Conservation (phyloP, 2,888 invertebrate species). For the Ormyrus rosae region DNA sequence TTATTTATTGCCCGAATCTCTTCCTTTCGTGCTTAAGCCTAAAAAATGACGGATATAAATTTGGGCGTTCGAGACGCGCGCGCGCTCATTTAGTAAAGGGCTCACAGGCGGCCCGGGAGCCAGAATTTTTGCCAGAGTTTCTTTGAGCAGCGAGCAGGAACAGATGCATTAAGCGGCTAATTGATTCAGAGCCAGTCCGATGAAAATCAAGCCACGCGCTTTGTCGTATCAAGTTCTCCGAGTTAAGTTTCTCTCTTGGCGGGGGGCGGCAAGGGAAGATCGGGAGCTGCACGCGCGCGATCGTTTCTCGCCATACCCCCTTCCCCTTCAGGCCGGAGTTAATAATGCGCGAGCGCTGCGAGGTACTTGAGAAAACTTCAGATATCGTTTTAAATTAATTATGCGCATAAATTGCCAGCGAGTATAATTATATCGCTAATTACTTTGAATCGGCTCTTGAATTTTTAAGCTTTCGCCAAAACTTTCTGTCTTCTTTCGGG, state of each 20-base stretch:
- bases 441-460: constrained; percentile 56
- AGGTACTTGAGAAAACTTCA: constrained; percentile 57
- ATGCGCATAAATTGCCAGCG: constrained; percentile 56
- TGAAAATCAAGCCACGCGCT: constrained; percentile 45
- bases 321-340: constrained; percentile 28
- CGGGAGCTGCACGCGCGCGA: constrained; percentile 33
- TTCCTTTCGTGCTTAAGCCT: constrained; percentile 21
- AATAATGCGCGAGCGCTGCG: constrained; percentile 53
- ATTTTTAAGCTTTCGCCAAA: constrained; percentile 44
- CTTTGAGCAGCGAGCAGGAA: not conserved
- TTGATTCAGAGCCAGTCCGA: constrained; percentile 22
- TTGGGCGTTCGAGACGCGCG: not conserved
- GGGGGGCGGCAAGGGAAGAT: not conserved
- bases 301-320: constrained; percentile 34
- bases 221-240: constrained; percentile 49
- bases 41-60: constrained; percentile 23
- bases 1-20: not conserved
- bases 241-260: constrained; percentile 27
- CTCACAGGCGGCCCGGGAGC: not conserved
- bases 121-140: not conserved
- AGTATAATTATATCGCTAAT: constrained; percentile 58
- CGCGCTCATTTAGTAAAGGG: too few species aligned
- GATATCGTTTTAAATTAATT: constrained; percentile 59
- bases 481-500: constrained; percentile 13
- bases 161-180: constrained; percentile 12